Evolutionary conservation across 2,888 invertebrate genomes (phyloP), one percentile per base, ranked within the genome.

Genomic region (Platypus cylindrus): DNA sequence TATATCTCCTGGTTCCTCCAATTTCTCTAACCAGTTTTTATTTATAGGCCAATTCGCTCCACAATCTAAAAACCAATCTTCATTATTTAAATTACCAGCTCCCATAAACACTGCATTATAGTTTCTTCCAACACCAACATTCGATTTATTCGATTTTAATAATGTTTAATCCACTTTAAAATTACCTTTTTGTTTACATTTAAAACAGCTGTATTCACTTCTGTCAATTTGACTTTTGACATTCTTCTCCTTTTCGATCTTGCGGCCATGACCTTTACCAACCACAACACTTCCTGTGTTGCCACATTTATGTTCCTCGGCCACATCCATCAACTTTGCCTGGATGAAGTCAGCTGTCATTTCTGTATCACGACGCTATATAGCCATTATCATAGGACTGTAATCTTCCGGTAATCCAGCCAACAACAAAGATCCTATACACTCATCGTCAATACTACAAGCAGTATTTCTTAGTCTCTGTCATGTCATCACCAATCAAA

Each of bases 71-170:
- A 32, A 36, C 36, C 40, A 38, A 8, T 36, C 35, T 7, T 22
- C 12, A 5, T 17, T 35, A 5, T 18, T 38, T 25, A 44, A 48
- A 8, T 32, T 22, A 7, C 36, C 36, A 28, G n/a, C n/a, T n/a
- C 34, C 41, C 16, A 48, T 25, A 40, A 47, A 47, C 3, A 45
- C 43, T 30, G 39, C 43, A 43, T 40, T 46, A 34, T 48, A 47
- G 3, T 25, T 14, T 13, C 11, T 14, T 32, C 16, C 3, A 20
- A 11, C 16, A 11, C 17, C 12, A 5, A 12, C 13, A 13, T 16
- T 17, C 3, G 12, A 14, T 14, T 24, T 20, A 7, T 30, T n/a
- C n/a, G n/a, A n/a, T n/a, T n/a, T n/a, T n/a, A n/a, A n/a, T n/a
- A n/a, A n/a, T 13, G 17, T 22, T 4, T 30, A 33, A 28, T 37